These are phyloP conservation scores for Drosophila nasuta DNA, from an alignment of 1,140 invertebrate genomes.

Conservation along the genomic window DNA sequence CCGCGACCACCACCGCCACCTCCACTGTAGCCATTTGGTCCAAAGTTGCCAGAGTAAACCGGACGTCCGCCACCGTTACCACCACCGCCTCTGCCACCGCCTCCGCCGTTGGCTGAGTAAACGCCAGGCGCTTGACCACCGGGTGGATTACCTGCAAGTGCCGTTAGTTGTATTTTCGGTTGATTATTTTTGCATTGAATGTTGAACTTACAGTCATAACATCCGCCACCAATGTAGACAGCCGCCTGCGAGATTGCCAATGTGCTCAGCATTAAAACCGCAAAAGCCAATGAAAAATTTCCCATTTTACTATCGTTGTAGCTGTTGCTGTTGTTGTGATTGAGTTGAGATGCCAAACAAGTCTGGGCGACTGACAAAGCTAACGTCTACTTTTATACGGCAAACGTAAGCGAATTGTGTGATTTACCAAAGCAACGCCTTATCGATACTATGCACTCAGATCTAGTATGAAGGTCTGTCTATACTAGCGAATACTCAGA, in stretches of 20 bases:
- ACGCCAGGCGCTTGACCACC: conserved; percentile 64
- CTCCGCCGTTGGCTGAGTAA: conserved; percentile 51
- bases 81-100: conserved; percentile 29
- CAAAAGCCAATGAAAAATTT: conserved; percentile 44
- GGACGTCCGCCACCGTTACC: conserved; percentile 56
- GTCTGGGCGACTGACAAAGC: conserved; percentile 53
- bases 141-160: conserved; percentile 69
- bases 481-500: background rate
- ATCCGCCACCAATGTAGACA: conserved; percentile 71
- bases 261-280: conserved; percentile 46
- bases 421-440: conserved; percentile 27
- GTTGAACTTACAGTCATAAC: conserved; percentile 68
- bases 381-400: conserved; percentile 62
- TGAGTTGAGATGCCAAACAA: conserved; percentile 47
- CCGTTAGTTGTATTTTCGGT: conserved; percentile 7
- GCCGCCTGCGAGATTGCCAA: conserved; percentile 60
- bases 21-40: conserved; percentile 55
- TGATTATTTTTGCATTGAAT: conserved; percentile 13
- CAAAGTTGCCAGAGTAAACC: conserved; percentile 68
- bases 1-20: conserved; percentile 39
- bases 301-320: conserved; percentile 39
- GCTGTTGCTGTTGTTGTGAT: conserved; percentile 32
- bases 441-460: conserved; percentile 20
- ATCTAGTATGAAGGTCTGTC: background rate
- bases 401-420: conserved; percentile 23